phyloP scores from a whole-genome alignment of 2,113 vertebrate species.

The Lepisosteus oculatus region DNA sequence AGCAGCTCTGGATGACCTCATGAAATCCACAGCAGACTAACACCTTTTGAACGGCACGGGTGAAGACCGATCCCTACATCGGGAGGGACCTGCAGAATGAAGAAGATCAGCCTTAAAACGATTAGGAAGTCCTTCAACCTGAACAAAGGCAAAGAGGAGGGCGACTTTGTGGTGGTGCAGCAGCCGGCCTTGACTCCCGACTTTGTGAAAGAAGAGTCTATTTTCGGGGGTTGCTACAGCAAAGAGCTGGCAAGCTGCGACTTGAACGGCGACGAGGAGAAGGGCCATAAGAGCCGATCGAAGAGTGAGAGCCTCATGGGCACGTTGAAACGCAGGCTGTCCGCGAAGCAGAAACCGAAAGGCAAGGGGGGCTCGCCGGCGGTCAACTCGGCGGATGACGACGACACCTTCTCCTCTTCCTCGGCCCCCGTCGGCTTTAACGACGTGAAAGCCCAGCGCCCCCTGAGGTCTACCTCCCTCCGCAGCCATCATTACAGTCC shows the following conservation, averaged over 20 bases:
- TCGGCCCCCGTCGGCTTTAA: constrained; percentile 90
- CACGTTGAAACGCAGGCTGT: constrained; percentile 88
- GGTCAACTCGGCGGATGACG: constrained; percentile 78
- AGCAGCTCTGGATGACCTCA: constrained; percentile 66
- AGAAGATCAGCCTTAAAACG: constrained; percentile 99
- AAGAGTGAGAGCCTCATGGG: constrained; percentile 96
- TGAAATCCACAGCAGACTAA: constrained; percentile 70
- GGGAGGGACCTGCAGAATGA: constrained; percentile 84
- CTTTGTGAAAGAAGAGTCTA: constrained; percentile 89
- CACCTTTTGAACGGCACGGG: constrained; percentile 50
- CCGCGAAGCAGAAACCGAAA: constrained; percentile 92
- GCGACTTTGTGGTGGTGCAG: constrained; percentile 91
- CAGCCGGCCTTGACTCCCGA: constrained; percentile 78
- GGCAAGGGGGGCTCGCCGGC: constrained; percentile 77
- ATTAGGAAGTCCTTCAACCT: constrained; percentile 96
- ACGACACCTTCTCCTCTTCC: constrained; percentile 84
- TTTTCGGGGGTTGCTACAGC: constrained; percentile 89
- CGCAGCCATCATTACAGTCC: constrained; percentile 95
- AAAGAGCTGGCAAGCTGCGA: constrained; percentile 87
- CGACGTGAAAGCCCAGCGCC: constrained; percentile 85
- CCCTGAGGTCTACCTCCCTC: constrained; percentile 86
- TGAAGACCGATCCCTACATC: constrained; percentile 54
- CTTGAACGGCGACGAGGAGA: constrained; percentile 80
- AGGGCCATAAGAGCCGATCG: constrained; percentile 80
- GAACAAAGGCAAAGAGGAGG: constrained; percentile 94